Evolutionary conservation across 2,113 vertebrate species (phyloP), one percentile per base, ranked within the genome.

Genomic region (Pseudorectes ferrugineus): DNA sequence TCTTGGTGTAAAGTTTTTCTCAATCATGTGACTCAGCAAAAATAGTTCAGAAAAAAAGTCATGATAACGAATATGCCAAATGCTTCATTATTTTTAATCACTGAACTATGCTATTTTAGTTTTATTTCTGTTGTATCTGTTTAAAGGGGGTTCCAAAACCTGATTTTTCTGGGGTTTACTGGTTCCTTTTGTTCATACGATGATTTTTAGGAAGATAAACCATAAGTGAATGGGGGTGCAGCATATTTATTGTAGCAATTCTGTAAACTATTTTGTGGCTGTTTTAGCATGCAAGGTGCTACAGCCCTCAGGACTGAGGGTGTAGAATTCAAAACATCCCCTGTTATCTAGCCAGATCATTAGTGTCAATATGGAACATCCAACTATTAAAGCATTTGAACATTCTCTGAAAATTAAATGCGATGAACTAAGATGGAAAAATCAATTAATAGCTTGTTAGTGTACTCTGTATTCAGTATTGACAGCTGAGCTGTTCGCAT

Each of bases 381-480:
- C 94, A 80, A 91, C 93, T 96, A 92, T 97, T 97, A 92, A 91
- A 96, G 77, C 90, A 94, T 95, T 94, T 96, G 87, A 96, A 81
- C 95, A 83, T 92, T 94, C 88, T 96, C 93, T 96, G 94, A 97
- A 91, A 97, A 95, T 97, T 96, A 97, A 98, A 98, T 91, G 79
- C 26, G 12, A 77, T 92, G 91, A 96, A 95, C 74, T 26, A 92
- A 96, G 83, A 96, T 97, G 96, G 96, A 91, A 97, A 98, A 98
- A 97, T 98, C 97, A 97, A 97, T 98, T 98, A 98, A 96, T 97
- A 94, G 95, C 97, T 97, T 97, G 97, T 98, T 98, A 97, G 95
- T 95, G 96, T 93, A 48, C 94, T 96, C 93, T 91, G 79, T 96
- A 94, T 97, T 97, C 95, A 74, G 92, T 97, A 97, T 92, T 70